A percentile compares a stretch with the other conserved stretches of the same genome.
phyloP scores from a whole-genome alignment of 2,888 invertebrate genomes.

The Dryobotodes eremita region DNA sequence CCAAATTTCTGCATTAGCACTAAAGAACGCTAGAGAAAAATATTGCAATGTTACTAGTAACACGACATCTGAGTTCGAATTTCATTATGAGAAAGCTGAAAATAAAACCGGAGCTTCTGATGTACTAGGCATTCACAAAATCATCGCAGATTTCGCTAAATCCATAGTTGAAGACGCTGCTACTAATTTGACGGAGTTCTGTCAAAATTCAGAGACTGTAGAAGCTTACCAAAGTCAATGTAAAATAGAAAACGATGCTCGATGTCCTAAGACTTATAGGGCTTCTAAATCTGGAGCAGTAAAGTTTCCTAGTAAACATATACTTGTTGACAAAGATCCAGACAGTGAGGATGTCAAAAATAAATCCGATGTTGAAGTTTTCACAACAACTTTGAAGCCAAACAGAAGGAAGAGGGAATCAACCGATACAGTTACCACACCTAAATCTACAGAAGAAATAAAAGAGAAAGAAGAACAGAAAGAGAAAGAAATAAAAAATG shows the following conservation, averaged over 20 bases:
- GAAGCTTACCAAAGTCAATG: constrained; percentile 69
- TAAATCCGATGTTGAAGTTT: background rate
- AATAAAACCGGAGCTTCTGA: constrained; percentile 59
- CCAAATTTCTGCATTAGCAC: constrained; percentile 73
- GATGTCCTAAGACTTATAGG: constrained; percentile 65
- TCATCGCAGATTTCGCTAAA: constrained; percentile 71
- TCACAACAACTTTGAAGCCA: background rate
- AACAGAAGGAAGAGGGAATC: constrained; percentile 38
- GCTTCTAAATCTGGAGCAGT: constrained; percentile 76
- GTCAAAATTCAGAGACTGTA: constrained; percentile 69
- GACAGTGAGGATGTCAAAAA: background rate
- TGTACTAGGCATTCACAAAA: constrained; percentile 72
- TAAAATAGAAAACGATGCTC: constrained; percentile 18
- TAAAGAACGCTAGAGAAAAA: constrained; percentile 75
- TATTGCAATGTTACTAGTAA: constrained; percentile 74
- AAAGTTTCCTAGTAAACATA: constrained; percentile 73
- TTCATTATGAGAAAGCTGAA: constrained; percentile 29
- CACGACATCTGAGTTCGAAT: background rate
- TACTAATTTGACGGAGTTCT: constrained; percentile 77
- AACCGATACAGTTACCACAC: background rate
- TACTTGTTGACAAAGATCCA: background rate
- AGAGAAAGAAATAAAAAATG: background rate
- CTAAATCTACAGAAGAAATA: background rate
- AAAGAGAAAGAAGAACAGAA: background rate
- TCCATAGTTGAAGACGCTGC: constrained; percentile 72